Conservation (phyloP, 23 tunicate genomes). For the Oikopleura vanhoeffeni region DNA sequence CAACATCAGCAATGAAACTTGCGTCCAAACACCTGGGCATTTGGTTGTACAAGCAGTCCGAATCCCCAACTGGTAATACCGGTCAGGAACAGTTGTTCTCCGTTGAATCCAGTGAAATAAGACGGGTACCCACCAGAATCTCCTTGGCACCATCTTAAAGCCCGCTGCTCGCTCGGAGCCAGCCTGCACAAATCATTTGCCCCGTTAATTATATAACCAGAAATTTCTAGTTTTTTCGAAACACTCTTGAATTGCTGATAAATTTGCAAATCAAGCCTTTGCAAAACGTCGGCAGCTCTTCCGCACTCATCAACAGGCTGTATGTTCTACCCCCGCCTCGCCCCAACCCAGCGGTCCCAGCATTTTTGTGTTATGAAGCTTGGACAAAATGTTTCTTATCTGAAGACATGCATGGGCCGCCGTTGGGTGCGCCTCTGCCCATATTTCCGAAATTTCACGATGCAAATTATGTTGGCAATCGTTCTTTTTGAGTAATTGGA, state of each 20-base stretch:
- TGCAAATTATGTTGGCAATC: neutral
- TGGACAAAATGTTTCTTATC: neutral
- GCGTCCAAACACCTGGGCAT: conserved; percentile 7
- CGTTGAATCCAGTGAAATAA: neutral
- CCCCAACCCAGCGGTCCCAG: conserved; percentile 2
- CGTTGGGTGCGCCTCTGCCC: neutral
- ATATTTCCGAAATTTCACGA: neutral
- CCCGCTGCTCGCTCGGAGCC: neutral
- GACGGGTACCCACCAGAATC: conserved; percentile 4
- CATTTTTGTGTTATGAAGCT: neutral
- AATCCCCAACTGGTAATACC: neutral
- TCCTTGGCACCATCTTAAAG: neutral
- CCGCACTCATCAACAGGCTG: neutral
- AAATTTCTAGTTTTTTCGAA: neutral
- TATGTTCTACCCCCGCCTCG: too few species aligned
- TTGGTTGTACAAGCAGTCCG: neutral
- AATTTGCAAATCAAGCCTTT: neutral
- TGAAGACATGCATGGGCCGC: conserved; percentile 9
- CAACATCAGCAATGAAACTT: neutral
- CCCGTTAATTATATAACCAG: neutral
- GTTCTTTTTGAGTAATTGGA: neutral
- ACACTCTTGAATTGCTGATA: neutral
- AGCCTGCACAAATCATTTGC: conserved; percentile 9
- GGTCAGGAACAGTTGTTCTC: neutral
- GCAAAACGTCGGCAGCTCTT: neutral